Base-by-base conservation (phyloP, 2,113 vertebrate genomes). In the Amazona vittata region DNA sequence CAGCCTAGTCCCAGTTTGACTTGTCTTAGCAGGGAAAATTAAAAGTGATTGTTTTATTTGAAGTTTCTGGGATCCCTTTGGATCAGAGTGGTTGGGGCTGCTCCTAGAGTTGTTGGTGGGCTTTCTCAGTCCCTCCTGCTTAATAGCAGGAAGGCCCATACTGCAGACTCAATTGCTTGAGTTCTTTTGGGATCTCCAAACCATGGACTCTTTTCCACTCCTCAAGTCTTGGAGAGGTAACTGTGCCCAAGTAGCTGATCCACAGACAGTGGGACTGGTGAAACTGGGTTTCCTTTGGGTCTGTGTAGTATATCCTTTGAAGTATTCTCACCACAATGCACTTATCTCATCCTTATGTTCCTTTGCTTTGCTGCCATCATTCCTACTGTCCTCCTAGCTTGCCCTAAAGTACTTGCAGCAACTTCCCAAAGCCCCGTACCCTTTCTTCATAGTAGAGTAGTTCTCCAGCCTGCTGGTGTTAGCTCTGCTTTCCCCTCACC, bases 381-480 rank as follows among this genome's bases (percentile, higher is more conserved):
- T 57, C 9, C 52, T 76, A 2, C 14, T 3, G 3, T 20, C 33
- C 20, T 79, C n/a, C 29, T 8, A 13, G 3, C 39, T 93, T 71
- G 7, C 52, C 47, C 44, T 76, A 25, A 35, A n/a, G 69, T 10
- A 11, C 41, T 26, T 0, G 0, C 15, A 55, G 41, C 53, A 21
- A 65, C 19, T 15, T 83, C 43, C 28, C 4, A 0, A 67, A 89
- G n/a, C 21, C 15, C 16, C 5, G 9, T 10, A 11, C 12, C 20
- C 22, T 91, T 43, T 87, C 29, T 44, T 68, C 62, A 44, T 29
- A 31, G 20, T 10, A 2, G 46, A 22, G 64, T 12, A 47, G 15
- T 29, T 76, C 50, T n/a, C 39, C 55, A 93, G 65, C 28, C 7
- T 49, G 22, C 28, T 83, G 76, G 9, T 11, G 8, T 85, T 84